Percentiles rank a stretch among this genome's conserved stretches.
Evolutionary conservation across 2,113 vertebrate species (phyloP).

Genomic region (Rhea americana): DNA sequence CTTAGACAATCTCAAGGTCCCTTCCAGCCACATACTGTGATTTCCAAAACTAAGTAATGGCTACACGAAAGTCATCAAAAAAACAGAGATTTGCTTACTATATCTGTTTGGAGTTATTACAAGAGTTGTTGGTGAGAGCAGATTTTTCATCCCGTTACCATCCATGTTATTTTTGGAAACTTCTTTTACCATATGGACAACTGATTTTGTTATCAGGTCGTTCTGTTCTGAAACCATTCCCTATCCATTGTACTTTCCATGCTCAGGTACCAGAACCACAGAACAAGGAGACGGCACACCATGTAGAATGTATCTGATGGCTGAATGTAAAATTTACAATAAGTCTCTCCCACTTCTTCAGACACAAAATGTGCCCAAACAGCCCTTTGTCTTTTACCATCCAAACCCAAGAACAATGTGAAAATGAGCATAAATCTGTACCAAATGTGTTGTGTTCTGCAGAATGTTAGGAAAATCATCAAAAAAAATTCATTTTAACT

Average conservation of each 20-base stretch:
- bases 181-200: background rate
- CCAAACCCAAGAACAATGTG: background rate
- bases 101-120: background rate
- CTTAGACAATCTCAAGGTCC: background rate
- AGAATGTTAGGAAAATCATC: background rate
- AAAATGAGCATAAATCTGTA: background rate
- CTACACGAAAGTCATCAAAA: background rate
- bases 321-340: background rate
- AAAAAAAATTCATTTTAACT: background rate
- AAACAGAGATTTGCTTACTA: background rate
- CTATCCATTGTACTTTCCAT: background rate
- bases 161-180: background rate
- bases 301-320: background rate
- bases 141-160: background rate
- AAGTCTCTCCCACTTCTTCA: background rate
- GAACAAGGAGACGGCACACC: background rate
- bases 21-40: background rate
- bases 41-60: background rate
- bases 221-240: background rate
- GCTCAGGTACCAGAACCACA: background rate
- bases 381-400: background rate
- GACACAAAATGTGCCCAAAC: background rate
- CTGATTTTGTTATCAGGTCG: background rate
- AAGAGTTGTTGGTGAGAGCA: background rate
- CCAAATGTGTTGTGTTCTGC: background rate